phyloP scores from a whole-genome alignment of 1,140 invertebrate genomes.

The Rhizoglyphus robini region DNA sequence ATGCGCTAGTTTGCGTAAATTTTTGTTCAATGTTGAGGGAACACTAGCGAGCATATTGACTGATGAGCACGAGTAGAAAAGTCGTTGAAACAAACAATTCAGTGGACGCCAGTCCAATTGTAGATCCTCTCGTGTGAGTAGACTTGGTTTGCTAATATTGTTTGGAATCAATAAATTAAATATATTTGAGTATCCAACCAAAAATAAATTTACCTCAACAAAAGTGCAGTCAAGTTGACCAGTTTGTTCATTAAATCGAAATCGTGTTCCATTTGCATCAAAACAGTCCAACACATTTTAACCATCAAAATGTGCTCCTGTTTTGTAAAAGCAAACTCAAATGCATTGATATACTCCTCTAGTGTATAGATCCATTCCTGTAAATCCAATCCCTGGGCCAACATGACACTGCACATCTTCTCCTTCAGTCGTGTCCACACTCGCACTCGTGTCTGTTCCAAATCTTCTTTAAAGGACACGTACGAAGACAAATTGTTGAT shows the following conservation, averaged over 20 bases:
- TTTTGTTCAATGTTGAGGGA: not conserved
- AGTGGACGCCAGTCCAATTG: slow-evolving; percentile 71
- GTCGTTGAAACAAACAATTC: slow-evolving; percentile 47
- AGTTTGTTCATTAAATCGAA: not conserved
- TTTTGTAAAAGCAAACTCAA: slow-evolving; percentile 72
- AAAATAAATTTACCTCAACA: no score
- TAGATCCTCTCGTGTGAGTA: slow-evolving; percentile 63
- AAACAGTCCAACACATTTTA: slow-evolving; percentile 53
- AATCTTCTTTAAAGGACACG: no score
- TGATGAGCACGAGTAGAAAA: slow-evolving; percentile 36
- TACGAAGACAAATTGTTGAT: no score
- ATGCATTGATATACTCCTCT: slow-evolving; percentile 52
- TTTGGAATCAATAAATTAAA: not conserved
- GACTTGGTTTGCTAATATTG: slow-evolving; percentile 25
- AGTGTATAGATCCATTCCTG: no score
- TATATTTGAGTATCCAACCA: not conserved
- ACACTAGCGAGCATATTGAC: slow-evolving; percentile 22
- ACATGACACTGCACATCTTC: no score
- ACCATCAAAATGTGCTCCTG: slow-evolving; percentile 71
- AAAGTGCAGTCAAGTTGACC: no score
- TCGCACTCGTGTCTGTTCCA: no score
- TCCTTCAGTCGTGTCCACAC: no score
- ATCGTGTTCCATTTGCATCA: not conserved
- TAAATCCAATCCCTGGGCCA: no score
- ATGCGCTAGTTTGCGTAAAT: slow-evolving; percentile 27